Evolutionary conservation across 2,797 vertebrate species (phyloP).

Genomic region (Heliangelus exortis): DNA sequence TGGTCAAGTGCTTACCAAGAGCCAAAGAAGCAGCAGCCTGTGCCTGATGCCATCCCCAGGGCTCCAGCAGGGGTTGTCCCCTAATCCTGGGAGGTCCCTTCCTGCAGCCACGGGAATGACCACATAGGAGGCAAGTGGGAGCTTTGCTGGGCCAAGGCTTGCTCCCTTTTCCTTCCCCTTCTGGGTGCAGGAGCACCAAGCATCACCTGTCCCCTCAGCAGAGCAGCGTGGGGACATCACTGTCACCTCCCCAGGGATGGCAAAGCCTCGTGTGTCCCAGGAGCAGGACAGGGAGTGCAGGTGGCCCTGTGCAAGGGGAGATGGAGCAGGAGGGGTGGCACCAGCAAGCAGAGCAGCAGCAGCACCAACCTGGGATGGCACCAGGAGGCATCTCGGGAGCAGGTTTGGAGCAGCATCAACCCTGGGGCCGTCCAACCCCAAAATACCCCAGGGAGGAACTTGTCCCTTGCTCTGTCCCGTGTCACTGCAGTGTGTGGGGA

Average conservation of each 20-base stretch:
- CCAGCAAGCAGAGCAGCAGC: not conserved
- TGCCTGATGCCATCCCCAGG: not conserved
- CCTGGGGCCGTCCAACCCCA: not conserved
- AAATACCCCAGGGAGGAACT: not conserved
- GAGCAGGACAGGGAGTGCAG: not conserved
- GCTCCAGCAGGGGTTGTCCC: not conserved
- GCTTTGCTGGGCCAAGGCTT: not conserved
- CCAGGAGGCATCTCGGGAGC: accelerated
- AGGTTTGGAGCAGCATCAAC: not conserved
- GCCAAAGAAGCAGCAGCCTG: not conserved
- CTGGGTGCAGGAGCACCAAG: not conserved
- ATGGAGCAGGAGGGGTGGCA: not conserved
- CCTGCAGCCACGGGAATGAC: not conserved
- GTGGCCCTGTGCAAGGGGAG: not conserved
- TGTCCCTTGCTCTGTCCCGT: not conserved
- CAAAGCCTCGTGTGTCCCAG: not conserved
- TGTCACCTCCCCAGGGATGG: not conserved
- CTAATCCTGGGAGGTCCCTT: not conserved
- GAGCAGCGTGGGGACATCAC: not conserved
- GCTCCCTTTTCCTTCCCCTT: not conserved
- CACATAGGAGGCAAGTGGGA: accelerated
- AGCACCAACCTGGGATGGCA: not conserved
- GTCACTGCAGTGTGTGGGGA: accelerated
- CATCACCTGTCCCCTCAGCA: accelerated
- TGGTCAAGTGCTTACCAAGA: not conserved